Evolutionary conservation across 2,888 invertebrate genomes (phyloP).

Genomic region (Melangyna quadrimaculata): DNA sequence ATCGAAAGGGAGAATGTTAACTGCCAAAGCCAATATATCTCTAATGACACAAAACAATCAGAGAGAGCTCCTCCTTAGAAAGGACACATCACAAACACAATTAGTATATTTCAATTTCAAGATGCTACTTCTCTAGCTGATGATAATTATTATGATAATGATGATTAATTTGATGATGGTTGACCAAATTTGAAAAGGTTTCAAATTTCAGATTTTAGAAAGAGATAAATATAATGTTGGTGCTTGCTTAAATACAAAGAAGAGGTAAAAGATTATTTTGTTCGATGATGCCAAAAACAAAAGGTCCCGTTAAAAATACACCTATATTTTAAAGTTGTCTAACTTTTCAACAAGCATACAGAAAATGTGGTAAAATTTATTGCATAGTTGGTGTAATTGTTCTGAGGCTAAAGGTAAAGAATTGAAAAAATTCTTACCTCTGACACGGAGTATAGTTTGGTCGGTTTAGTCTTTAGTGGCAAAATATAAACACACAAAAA

Average conservation of each 20-base stretch:
- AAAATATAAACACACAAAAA: not conserved
- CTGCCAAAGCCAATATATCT: conserved; percentile 13
- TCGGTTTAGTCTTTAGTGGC: not conserved
- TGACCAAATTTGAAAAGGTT: not conserved
- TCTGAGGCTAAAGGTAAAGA: conserved; percentile 49
- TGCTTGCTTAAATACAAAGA: not conserved
- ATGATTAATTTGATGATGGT: not conserved
- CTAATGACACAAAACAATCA: conserved; percentile 22
- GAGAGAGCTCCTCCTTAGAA: not conserved
- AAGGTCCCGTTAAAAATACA: not conserved
- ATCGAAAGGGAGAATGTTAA: conserved; percentile 23
- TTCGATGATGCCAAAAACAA: not conserved
- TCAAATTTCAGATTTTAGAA: not conserved
- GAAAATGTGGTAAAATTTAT: conserved; percentile 54
- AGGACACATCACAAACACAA: conserved; percentile 47
- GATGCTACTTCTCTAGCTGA: conserved; percentile 33
- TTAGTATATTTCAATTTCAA: conserved; percentile 61
- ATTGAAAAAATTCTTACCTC: conserved; percentile 63
- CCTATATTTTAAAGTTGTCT: conserved; percentile 45
- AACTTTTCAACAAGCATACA: conserved; percentile 33
- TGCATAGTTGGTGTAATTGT: conserved; percentile 28
- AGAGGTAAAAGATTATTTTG: too few species aligned
- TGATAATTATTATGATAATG: conserved; percentile 15
- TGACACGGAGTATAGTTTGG: conserved; percentile 17
- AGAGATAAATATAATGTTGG: conserved; percentile 14